These are phyloP conservation scores for Pogona vitticeps DNA, from an alignment of 2,113 vertebrate genomes.

Conservation along the genomic window DNA sequence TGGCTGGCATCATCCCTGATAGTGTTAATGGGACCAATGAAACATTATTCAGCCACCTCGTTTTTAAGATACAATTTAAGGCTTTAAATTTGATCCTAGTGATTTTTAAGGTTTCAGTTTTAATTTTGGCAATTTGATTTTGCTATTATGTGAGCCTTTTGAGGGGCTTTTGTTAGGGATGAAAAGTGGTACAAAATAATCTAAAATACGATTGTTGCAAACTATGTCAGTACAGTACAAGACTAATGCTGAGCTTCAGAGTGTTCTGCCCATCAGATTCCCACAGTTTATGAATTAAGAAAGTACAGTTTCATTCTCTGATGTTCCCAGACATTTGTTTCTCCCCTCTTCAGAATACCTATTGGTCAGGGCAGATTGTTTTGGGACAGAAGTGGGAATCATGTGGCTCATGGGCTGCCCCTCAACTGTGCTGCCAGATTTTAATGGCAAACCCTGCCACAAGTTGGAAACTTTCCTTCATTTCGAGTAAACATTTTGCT, in stretches of 20 bases:
- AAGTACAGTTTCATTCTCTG: not conserved
- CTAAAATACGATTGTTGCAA: not conserved
- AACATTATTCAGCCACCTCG: not conserved
- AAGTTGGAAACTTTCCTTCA: too few relatives aligned
- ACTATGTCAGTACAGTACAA: not conserved
- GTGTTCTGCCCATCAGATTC: not conserved
- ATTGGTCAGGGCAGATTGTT: not conserved
- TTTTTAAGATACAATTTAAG: not conserved
- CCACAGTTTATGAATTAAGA: not conserved
- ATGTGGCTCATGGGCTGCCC: too few relatives aligned
- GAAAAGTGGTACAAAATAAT: not conserved
- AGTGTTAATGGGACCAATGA: not conserved
- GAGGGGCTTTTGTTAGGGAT: not conserved
- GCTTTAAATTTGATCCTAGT: not conserved
- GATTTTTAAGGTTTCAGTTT: not conserved
- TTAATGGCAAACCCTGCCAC: too few relatives aligned
- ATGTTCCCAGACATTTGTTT: slow-evolving; percentile 5
- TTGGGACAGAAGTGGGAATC: too few relatives aligned
- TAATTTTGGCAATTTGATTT: not conserved
- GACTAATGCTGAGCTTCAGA: too few relatives aligned
- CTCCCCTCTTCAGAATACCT: not conserved
- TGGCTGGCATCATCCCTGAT: not conserved
- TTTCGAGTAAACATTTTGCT: too few relatives aligned
- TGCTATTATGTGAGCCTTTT: not conserved
- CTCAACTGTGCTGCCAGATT: too few relatives aligned